Evolutionary conservation across 30 jellyfish, hydroid and myxozoan species (phyloP).

Genomic region (Turritopsis rubra): DNA sequence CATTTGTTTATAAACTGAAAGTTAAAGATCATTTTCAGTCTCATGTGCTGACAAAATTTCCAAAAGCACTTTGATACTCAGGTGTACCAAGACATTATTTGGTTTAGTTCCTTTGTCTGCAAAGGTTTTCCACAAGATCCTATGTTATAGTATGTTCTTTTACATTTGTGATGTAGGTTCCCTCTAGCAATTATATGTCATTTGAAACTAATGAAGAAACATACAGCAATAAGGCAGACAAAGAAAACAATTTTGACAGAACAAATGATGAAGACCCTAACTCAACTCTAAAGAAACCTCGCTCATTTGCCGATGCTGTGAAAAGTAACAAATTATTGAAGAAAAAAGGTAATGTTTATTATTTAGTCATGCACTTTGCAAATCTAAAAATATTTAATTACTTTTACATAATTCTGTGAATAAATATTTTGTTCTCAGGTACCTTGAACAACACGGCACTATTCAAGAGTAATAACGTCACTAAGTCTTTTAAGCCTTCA

Average conservation of each 20-base stretch:
- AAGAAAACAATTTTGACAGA: background rate
- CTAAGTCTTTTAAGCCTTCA: background rate
- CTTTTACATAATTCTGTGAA: no score
- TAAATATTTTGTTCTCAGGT: background rate
- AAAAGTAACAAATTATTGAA: constrained; percentile 17
- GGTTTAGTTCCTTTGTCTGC: background rate
- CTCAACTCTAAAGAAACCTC: constrained; percentile 17
- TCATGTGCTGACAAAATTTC: no score
- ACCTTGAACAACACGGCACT: background rate
- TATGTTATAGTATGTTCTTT: background rate
- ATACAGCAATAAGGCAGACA: background rate
- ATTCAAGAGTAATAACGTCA: background rate
- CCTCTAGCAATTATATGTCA: background rate
- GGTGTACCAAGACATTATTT: no score
- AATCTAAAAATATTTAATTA: no score
- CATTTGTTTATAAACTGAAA: no score
- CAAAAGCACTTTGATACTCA: background rate
- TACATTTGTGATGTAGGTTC: background rate
- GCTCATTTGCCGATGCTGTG: constrained; percentile 47
- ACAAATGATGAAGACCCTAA: constrained; percentile 12
- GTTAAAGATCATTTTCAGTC: no score
- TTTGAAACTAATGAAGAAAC: background rate
- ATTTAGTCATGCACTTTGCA: no score
- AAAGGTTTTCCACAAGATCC: background rate
- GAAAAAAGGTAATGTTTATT: constrained; percentile 25